Evolutionary conservation across 2,888 invertebrate species (phyloP), one percentile per base, ranked within the genome.

Genomic region (Trilocha varians): DNA sequence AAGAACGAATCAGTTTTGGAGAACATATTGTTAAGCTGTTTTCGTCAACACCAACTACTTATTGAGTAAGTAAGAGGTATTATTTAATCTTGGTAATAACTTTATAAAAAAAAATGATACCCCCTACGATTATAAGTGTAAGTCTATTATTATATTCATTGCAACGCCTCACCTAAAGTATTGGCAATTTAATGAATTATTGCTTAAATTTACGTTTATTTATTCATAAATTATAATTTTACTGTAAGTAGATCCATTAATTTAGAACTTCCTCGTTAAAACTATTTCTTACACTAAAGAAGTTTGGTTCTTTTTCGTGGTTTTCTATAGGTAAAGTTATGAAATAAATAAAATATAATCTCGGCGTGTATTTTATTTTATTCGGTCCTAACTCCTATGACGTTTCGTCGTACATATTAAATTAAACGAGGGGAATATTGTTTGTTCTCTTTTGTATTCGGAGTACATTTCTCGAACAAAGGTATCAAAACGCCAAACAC

Each of bases 21-120:
- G 55, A 60, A 49, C 34, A 62, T 69, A 17, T 53, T 83, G 35
- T 61, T 55, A 45, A 66, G 57, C 48, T 83, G 78, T 55, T 65
- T 83, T 53, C 65, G 58, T n/a, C 85, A 85, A 57, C 84, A 85
- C 50, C 83, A 84, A 53, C 39, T 71, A 37, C 61, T 84, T 9
- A 78, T 83, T 45, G 65, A 66, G 84, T 83, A 53, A 14, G 15
- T 36, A 34, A 34, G 34, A 39, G 36, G 36, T 38, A 32, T n/a
- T n/a, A n/a, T 37, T 34, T 40, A 44, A 33, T 40, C 15, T n/a
- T n/a, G n/a, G n/a, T n/a, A n/a, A n/a, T n/a, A n/a, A n/a, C n/a
- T n/a, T n/a, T n/a, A n/a, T n/a, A n/a, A n/a, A n/a, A n/a, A n/a
- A n/a, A n/a, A n/a, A n/a, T n/a, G n/a, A n/a, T n/a, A n/a, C n/a